Percentiles rank a stretch among this genome's conserved stretches.
Conservation (phyloP, 2,888 invertebrate genomes). For the Neuroscelio doddi region DNA sequence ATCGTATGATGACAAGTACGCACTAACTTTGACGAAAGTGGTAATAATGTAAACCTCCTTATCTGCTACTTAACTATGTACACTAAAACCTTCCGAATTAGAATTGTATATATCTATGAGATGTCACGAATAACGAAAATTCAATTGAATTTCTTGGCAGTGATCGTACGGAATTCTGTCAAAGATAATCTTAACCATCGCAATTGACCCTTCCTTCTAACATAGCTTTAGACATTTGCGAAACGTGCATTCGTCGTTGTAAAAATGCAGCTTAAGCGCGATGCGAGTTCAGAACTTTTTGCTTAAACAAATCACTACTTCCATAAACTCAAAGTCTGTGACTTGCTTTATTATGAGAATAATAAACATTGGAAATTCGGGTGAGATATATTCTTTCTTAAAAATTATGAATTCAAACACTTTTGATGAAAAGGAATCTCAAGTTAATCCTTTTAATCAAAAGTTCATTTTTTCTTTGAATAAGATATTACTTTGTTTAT, state of each 20-base stretch:
- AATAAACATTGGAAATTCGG: no score
- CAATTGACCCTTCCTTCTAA: conserved; percentile 37
- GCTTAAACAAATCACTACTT: no score
- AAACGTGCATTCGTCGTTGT: conserved; percentile 40
- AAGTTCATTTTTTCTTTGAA: no score
- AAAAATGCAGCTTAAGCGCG: conserved; percentile 29
- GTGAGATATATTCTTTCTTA: no score
- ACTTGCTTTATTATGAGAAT: no score
- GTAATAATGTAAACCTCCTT: conserved; percentile 53
- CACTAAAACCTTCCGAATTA: conserved; percentile 54
- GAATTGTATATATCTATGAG: conserved; percentile 25
- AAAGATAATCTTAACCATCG: conserved; percentile 19
- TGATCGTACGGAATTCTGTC: conserved; percentile 41
- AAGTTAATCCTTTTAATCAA: no score
- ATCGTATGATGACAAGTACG: conserved; percentile 54
- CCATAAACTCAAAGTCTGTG: conserved; percentile 41
- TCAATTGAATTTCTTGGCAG: conserved; percentile 40
- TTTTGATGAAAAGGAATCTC: no score
- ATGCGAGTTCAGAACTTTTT: no score
- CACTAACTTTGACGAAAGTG: conserved; percentile 67
- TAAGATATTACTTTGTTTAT: background rate
- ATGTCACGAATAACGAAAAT: conserved; percentile 29
- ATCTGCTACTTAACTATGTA: conserved; percentile 64
- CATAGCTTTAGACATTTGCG: conserved; percentile 36
- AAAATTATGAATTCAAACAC: no score